These are phyloP conservation scores for Zalophus californianus DNA, from an alignment of 2,797 vertebrate species.

Conservation along the genomic window DNA sequence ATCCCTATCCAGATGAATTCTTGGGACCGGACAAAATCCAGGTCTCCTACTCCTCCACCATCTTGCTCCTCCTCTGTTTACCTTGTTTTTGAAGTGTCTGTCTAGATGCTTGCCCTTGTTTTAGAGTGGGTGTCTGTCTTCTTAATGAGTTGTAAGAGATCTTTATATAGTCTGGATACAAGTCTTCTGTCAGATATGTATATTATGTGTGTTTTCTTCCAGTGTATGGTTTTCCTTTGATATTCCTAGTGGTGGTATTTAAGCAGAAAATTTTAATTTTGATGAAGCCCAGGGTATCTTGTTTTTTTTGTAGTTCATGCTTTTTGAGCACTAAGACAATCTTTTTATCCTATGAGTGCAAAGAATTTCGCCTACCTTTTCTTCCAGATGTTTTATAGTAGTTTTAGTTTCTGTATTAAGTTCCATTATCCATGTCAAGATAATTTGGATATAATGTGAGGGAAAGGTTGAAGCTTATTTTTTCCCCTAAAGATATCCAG, in stretches of 20 bases:
- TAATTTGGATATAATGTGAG: neutral
- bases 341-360: neutral
- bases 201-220: neutral
- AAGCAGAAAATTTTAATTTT: neutral
- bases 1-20: too few relatives aligned
- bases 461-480: neutral
- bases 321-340: neutral
- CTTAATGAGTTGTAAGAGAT: neutral
- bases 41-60: too few relatives aligned
- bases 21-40: too few relatives aligned
- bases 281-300: neutral
- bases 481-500: neutral
- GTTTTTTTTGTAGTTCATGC: neutral
- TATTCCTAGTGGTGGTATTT: neutral
- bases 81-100: neutral
- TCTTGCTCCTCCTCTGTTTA: neutral
- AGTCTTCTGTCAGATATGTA: neutral
- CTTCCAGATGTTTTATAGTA: neutral
- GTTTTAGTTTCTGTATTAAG: neutral
- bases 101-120: neutral
- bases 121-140: neutral
- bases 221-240: neutral
- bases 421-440: neutral
- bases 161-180: neutral
- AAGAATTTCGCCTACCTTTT: neutral